Conservation (phyloP, 1,140 invertebrate genomes). For the Camponotus pennsylvanicus region DNA sequence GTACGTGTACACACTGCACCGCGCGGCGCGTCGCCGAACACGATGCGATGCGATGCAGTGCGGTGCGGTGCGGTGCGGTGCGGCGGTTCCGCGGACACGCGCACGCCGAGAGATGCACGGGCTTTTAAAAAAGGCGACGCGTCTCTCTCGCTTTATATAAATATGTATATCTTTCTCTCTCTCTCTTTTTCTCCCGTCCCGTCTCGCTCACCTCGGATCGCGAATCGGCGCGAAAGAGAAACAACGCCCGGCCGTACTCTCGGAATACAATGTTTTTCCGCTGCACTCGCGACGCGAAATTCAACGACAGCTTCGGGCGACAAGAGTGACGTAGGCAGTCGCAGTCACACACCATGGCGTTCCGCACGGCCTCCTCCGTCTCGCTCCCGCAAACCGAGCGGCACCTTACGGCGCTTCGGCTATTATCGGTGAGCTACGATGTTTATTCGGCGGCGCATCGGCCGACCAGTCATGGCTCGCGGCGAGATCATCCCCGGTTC, state of each 20-base stretch:
- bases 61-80: background rate
- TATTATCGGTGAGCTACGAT: constrained; percentile 84
- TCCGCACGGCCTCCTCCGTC: constrained; percentile 74
- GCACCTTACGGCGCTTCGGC: constrained; percentile 79
- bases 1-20: constrained; percentile 34
- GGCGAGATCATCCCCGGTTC: constrained; percentile 74
- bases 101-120: constrained; percentile 10
- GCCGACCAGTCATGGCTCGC: constrained; percentile 77
- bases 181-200: background rate
- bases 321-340: constrained; percentile 78
- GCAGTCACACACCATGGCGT: constrained; percentile 79
- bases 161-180: background rate
- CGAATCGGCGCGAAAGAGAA: background rate
- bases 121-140: constrained; percentile 43
- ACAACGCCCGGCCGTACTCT: background rate
- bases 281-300: constrained; percentile 54
- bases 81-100: constrained; percentile 21
- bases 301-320: constrained; percentile 15
- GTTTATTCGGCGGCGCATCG: constrained; percentile 82
- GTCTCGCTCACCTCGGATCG: background rate
- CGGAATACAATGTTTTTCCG: background rate
- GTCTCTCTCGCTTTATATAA: background rate
- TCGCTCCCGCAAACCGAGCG: constrained; percentile 69
- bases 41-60: background rate
- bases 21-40: background rate